phyloP scores from a whole-genome alignment of 2,888 invertebrate species.

The Aspidiotus destructor region DNA sequence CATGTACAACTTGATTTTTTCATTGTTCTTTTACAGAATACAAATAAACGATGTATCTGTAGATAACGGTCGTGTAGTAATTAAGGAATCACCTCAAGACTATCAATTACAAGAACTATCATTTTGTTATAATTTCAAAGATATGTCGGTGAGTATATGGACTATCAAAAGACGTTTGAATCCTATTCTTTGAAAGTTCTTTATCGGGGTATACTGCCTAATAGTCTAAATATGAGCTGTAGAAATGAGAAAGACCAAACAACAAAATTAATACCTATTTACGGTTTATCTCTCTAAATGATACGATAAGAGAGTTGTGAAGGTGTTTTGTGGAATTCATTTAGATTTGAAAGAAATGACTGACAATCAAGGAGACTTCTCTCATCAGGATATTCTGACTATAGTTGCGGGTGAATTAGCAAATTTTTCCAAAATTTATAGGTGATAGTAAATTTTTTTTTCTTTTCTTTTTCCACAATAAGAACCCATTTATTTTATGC shows the following conservation, averaged over 20 bases:
- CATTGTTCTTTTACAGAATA: conserved; percentile 1
- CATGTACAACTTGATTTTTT: too few relatives aligned
- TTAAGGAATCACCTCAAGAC: conserved; percentile 21
- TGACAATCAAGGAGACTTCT: too few relatives aligned
- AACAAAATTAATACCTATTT: not conserved
- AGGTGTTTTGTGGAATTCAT: too few relatives aligned
- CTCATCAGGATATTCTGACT: too few relatives aligned
- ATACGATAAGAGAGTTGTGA: too few relatives aligned
- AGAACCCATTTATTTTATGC: too few relatives aligned
- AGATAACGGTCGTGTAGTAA: conserved; percentile 16
- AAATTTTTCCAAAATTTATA: too few relatives aligned
- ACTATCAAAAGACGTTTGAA: not conserved
- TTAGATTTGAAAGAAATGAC: too few relatives aligned
- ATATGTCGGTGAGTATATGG: conserved; percentile 15
- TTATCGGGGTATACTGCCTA: not conserved
- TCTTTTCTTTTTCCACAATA: too few relatives aligned
- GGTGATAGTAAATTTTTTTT: too few relatives aligned
- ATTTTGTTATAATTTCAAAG: conserved; percentile 23
- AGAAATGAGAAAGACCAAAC: not conserved
- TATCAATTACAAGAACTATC: conserved; percentile 10
- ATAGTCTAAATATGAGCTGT: not conserved
- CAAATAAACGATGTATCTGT: conserved; percentile 14
- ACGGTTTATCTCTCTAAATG: too few relatives aligned
- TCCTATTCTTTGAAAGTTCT: not conserved
- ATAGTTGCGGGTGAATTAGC: too few relatives aligned